phyloP scores from a whole-genome alignment of 2,797 vertebrate species.

The Pseudochirops corinnae region DNA sequence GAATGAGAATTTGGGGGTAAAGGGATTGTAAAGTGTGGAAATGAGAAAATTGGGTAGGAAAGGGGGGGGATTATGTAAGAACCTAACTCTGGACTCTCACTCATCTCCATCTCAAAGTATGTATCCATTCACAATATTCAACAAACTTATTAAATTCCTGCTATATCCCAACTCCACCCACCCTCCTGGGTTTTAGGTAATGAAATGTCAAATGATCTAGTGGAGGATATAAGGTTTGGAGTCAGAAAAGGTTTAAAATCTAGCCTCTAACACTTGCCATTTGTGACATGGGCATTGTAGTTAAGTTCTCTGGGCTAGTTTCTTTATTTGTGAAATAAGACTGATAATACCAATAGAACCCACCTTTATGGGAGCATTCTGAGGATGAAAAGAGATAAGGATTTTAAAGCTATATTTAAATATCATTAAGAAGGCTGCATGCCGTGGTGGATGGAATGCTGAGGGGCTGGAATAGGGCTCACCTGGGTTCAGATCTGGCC shows the following conservation, averaged over 20 bases:
- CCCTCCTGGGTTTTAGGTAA: neutral
- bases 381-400: neutral
- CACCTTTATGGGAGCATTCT: neutral
- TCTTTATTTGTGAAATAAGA: neutral
- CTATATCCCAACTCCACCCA: neutral
- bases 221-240: neutral
- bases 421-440: neutral
- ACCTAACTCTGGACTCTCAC: neutral
- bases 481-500: neutral
- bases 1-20: neutral
- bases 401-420: neutral
- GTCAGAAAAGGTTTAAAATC: neutral
- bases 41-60: neutral
- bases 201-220: neutral
- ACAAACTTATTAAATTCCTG: neutral
- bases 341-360: neutral
- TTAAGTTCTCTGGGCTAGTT: neutral
- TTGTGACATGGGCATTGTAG: neutral
- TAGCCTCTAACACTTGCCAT: neutral
- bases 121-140: neutral
- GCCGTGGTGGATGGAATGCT: neutral
- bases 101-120: neutral
- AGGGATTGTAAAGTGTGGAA: neutral
- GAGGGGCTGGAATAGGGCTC: neutral
- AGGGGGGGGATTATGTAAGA: neutral